Base-by-base conservation (phyloP, 2,888 invertebrate species). In the Amphipoea lucens region DNA sequence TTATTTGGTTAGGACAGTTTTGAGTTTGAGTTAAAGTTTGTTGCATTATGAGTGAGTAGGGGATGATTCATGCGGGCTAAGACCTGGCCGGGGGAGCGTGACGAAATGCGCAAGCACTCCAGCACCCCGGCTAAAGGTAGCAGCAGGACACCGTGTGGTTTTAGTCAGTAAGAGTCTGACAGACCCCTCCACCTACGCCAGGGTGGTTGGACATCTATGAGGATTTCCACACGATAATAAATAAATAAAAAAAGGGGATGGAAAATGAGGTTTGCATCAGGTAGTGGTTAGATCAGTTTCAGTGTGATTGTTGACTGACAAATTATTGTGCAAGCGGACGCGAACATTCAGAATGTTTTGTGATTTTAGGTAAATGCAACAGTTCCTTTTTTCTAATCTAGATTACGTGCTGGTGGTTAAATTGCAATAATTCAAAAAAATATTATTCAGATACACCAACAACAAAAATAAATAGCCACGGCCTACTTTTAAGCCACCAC, bases 401-500 rank as follows among this genome's bases (percentile, higher is more conserved):
- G 57, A 70, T 57, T 20, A 71, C 60, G 40, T 60, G 71, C 9
- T 17, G 11, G 3, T 4, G 40, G 51, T 17, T 20, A 23, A 6
- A 57, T 57, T 20, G 23, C 23, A 60, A 48, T 29, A 12, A n/a
- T 23, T 70, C 62, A n/a, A 6, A 54, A 76, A 0, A 45, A 45
- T 23, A 11, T 12, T n/a, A 20, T 54, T 63, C 1, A 54, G 20
- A n/a, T 4, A 5, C 0, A 40, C 9, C 36, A 36, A n/a, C 17
- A 51, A 40, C 0, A 29, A 72, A 45, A 45, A 40, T 5, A 74
- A 57, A n/a, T 3, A 57, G 42, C 42, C 1, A 14, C 4, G 23
- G 20, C 62, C 74, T 51, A 85, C 63, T 85, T 36, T 80, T 60
- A 45, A 29, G 40, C 9, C 4, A 83, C 79, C 86, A 62, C 82